A percentile compares a stretch with the other conserved stretches of the same genome.
phyloP scores from a whole-genome alignment of 2,113 vertebrate species.

The Hassar affinis region DNA sequence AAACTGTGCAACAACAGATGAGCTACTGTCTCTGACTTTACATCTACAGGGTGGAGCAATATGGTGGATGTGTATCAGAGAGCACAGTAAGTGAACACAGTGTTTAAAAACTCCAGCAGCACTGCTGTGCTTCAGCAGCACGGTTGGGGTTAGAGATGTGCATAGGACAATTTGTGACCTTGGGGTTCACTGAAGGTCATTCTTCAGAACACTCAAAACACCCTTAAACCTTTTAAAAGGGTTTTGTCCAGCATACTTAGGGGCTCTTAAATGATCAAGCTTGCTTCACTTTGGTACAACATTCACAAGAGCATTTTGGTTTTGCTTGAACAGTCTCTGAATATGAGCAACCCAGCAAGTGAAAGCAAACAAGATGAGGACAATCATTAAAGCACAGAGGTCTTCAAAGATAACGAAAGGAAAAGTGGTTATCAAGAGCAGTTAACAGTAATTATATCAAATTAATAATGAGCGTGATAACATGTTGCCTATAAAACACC shows the following conservation, averaged over 20 bases:
- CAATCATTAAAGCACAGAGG: not conserved
- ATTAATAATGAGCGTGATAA: not conserved
- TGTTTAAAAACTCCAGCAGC: too few species aligned
- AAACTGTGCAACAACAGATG: too few species aligned
- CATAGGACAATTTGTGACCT: not conserved
- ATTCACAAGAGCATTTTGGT: not conserved
- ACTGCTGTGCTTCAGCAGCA: not conserved
- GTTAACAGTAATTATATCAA: not conserved
- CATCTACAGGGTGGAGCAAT: too few species aligned
- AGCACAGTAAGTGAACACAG: too few species aligned
- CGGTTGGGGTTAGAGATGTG: not conserved
- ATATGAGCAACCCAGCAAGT: not conserved
- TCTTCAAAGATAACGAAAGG: not conserved
- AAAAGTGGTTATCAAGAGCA: not conserved
- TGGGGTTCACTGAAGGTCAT: not conserved
- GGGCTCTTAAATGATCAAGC: not conserved
- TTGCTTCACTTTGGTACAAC: not conserved
- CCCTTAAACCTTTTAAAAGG: not conserved
- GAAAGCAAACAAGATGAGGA: not conserved
- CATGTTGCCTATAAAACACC: not conserved
- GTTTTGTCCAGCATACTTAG: not conserved
- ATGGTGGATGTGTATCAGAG: too few species aligned
- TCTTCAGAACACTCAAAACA: not conserved
- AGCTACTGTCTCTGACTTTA: too few species aligned
- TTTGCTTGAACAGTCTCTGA: not conserved